These are phyloP conservation scores for Perodicticus potto DNA, from an alignment of 2,797 vertebrate species.

Conservation along the genomic window DNA sequence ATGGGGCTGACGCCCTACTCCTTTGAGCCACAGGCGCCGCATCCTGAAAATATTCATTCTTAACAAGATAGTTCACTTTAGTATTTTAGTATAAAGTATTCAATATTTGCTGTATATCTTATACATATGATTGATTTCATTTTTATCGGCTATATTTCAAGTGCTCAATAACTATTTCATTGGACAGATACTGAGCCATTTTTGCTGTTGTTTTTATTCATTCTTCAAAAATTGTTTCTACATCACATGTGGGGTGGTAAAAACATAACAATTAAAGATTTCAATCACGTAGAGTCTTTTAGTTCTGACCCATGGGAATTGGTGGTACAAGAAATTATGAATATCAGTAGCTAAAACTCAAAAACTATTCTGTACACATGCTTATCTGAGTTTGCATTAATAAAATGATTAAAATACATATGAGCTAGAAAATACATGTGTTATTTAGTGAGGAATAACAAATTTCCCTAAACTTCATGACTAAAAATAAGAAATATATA, in stretches of 20 bases:
- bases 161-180: not conserved
- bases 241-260: not conserved
- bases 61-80: not conserved
- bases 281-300: not conserved
- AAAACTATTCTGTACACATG: not conserved
- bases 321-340: not conserved
- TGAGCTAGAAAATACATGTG: not conserved
- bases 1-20: too few species aligned
- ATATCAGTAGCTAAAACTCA: not conserved
- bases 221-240: not conserved
- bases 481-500: not conserved
- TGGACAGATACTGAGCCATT: not conserved
- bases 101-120: not conserved
- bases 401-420: not conserved
- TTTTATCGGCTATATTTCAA: not conserved
- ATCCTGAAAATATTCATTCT: not conserved
- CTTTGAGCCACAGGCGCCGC: too few species aligned
- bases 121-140: not conserved
- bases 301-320: not conserved
- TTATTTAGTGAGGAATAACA: not conserved
- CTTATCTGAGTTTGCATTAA: fast-evolving
- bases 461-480: not conserved
- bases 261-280: not conserved
- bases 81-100: not conserved
- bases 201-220: not conserved